These are phyloP conservation scores for Saturnia pavonia DNA, from an alignment of 2,888 invertebrate species.

Conservation along the genomic window DNA sequence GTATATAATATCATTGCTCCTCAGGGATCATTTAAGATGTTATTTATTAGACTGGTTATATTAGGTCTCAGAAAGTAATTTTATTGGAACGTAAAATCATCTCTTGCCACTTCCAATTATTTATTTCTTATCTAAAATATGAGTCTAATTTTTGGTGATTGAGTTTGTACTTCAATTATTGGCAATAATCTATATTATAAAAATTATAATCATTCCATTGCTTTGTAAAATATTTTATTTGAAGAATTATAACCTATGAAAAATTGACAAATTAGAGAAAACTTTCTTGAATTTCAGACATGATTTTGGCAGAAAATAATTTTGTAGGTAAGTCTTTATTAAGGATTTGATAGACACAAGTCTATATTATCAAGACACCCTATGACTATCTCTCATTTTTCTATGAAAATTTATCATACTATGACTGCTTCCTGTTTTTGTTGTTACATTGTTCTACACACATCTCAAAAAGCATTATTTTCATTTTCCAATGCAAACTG, in stretches of 20 bases:
- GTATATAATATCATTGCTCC: not conserved
- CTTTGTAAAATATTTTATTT: not conserved
- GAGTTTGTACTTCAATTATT: not conserved
- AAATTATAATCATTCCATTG: constrained; percentile 5
- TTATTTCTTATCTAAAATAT: not conserved
- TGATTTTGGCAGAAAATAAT: not conserved
- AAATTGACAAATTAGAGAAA: not conserved
- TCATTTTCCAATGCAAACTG: too few relatives aligned
- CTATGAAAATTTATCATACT: too few relatives aligned
- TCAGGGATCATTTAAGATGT: not conserved
- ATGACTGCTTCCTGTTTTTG: too few relatives aligned
- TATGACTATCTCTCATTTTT: too few relatives aligned
- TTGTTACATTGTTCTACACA: too few relatives aligned
- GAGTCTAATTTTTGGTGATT: not conserved
- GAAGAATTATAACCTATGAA: not conserved
- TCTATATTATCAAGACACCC: too few relatives aligned
- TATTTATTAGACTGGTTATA: too few relatives aligned
- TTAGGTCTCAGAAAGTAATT: not conserved
- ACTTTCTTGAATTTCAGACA: not conserved
- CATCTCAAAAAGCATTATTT: too few relatives aligned
- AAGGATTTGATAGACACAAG: too few relatives aligned
- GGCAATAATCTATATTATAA: not conserved
- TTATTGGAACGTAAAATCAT: not conserved
- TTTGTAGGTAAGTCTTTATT: not conserved
- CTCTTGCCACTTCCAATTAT: not conserved